These are phyloP conservation scores for Cairina moschata DNA, from an alignment of 2,113 vertebrate genomes.

Conservation along the genomic window DNA sequence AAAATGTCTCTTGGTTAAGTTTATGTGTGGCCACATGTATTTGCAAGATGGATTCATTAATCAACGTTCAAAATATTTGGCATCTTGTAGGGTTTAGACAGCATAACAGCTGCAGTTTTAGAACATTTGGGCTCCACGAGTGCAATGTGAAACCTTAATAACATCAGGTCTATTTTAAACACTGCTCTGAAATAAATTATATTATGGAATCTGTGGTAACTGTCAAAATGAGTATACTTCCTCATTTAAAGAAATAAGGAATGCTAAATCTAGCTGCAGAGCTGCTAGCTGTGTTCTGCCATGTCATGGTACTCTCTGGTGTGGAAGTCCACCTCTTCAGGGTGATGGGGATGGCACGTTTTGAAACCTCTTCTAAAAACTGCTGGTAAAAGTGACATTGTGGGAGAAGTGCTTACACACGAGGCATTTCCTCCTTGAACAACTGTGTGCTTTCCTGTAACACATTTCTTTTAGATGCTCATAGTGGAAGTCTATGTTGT, in stretches of 20 bases:
- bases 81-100: neutral
- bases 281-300: neutral
- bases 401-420: neutral
- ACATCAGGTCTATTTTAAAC: neutral
- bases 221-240: neutral
- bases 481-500: rapidly evolving
- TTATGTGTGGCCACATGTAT: neutral
- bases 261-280: neutral
- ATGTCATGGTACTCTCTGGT: rapidly evolving
- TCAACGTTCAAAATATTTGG: neutral
- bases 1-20: neutral
- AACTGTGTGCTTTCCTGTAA: neutral
- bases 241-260: neutral
- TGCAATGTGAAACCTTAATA: neutral
- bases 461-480: neutral
- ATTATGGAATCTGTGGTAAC: neutral
- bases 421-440: neutral
- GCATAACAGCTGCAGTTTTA: neutral
- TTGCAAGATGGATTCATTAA: neutral
- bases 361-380: neutral
- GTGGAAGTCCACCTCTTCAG: neutral
- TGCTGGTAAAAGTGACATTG: neutral
- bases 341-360: rapidly evolving
- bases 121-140: neutral
- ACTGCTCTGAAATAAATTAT: neutral